These are phyloP conservation scores for Crypturellus undulatus DNA, from an alignment of 2,113 vertebrate species.

Conservation along the genomic window DNA sequence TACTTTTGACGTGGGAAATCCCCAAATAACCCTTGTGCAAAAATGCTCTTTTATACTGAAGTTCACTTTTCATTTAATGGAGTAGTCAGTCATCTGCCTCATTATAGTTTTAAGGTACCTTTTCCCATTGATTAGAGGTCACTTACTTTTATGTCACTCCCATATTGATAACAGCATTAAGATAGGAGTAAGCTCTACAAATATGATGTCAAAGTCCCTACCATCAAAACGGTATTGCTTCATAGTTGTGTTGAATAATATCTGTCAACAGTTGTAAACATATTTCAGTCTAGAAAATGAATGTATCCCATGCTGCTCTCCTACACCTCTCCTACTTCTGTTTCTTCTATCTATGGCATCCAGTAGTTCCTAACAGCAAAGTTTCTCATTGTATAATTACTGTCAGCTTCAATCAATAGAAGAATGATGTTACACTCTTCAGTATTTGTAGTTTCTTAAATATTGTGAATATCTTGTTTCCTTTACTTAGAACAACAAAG, in stretches of 20 bases:
- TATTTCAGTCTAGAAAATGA: background rate
- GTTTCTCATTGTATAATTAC: background rate
- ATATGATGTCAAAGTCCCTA: background rate
- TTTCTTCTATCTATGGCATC: background rate
- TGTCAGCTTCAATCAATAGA: background rate
- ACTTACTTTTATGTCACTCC: background rate
- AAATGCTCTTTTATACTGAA: background rate
- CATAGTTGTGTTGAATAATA: fast-evolving
- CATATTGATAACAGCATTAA: background rate
- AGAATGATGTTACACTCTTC: background rate
- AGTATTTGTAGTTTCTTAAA: background rate
- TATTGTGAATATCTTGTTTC: background rate
- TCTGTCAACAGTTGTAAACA: background rate
- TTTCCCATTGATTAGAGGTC: background rate
- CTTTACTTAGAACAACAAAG: background rate
- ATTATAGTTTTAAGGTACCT: background rate
- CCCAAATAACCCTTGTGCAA: background rate
- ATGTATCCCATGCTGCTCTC: background rate
- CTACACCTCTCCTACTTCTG: background rate
- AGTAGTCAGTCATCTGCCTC: background rate
- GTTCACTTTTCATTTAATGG: background rate
- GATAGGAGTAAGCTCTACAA: background rate
- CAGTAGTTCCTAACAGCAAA: background rate
- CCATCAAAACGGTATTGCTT: background rate
- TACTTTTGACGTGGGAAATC: background rate